Base-by-base conservation (phyloP, 2,888 invertebrate genomes). In the Eristalis arbustorum region DNA sequence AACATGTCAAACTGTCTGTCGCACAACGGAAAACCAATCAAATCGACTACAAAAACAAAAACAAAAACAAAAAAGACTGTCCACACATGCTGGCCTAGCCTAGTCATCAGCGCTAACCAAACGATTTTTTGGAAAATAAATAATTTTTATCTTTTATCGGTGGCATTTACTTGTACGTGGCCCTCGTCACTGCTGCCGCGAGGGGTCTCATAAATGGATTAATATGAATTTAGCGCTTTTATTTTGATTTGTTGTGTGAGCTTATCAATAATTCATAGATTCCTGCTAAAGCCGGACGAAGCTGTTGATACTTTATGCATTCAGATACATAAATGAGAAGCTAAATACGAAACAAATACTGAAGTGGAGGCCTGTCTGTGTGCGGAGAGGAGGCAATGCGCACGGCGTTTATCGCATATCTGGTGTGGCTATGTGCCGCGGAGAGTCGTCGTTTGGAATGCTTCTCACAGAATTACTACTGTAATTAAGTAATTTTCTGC, bases 401-500 rank as follows among this genome's bases (percentile, higher is more conserved):
- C 73, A 34, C 42, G 40, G 67, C 67, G 62, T 80, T 62, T 68
- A 56, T 62, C 57, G 61, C 31, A 11, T 66, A 64, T 40, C 10
- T 28, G 69, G 6, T 64, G n/a, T 40, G 34, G 14, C 64, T 42
- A n/a, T 49, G n/a, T 49, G n/a, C 6, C 18, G 25, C n/a, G 59
- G 13, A 31, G 79, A 73, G 56, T 31, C 40, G 61, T 62, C 6
- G 31, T 6, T 28, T 62, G 73, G 73, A 73, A 73, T 79, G 73
- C 67, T 67, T 67, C 73, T 40, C 56, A 73, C 61, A 67, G 37
- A 73, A 73, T 79, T 73, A 73, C n/a, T 66, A 42, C 59, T 73
- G 62, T 79, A 79, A 73, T 73, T 67, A 79, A 79, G 79, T 79
- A 73, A 79, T 79, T 79, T 79, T 79, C 79, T 79, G 67, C 13